Evolutionary conservation across 35 echinoderm and acorn worm genomes (phyloP), one percentile per base, ranked within the genome.

Genomic region (Stichopus chloronotus): DNA sequence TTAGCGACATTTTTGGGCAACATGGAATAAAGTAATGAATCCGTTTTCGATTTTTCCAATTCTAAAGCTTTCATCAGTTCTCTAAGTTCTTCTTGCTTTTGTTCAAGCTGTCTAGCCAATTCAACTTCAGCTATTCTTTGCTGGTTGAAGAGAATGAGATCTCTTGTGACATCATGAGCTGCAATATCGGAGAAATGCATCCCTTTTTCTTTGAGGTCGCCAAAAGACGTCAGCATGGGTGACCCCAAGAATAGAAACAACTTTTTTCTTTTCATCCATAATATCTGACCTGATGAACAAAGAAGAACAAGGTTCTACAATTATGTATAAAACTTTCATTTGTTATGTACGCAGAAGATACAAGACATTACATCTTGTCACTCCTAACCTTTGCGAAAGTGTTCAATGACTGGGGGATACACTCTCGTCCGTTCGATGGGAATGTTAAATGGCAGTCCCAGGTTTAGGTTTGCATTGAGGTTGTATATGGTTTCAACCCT

Each of bases 111-210:
- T 59, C 93, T 95, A 14, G 96, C 84, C 22, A 98, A 76, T 69
- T 94, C 96, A 5, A 98, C 92, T 57, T 98, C 94, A 20, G 92
- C 96, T 69, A 94, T 94, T 54, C 96, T 86, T 74, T 98, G 94
- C 58, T 98, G 94, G 25, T 98, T 98, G 77, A 98, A 98, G 20
- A 98, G 94, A 19, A 95, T 95, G 5, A 98, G 91, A 79, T 98
- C 96, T 13, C 96, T 57, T 55, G 94, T 98, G 92, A 98, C 88
- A 79, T 98, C 96, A 72, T 98, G 96, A 5, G 94, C 88, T 5
- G 96, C 96, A 4, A 98, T 95, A 80, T 98, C 96, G 8, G 96
- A 95, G 86, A 98, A 98, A 57, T 95, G 96, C 92, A 98, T 95
- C 4, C 93, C 69, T 53, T 83, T 91, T 25, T 76, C 43, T 58